Percentiles rank a stretch among this genome's conserved stretches.
phyloP scores from a whole-genome alignment of 2,888 invertebrate species.

The Macaria notata region DNA sequence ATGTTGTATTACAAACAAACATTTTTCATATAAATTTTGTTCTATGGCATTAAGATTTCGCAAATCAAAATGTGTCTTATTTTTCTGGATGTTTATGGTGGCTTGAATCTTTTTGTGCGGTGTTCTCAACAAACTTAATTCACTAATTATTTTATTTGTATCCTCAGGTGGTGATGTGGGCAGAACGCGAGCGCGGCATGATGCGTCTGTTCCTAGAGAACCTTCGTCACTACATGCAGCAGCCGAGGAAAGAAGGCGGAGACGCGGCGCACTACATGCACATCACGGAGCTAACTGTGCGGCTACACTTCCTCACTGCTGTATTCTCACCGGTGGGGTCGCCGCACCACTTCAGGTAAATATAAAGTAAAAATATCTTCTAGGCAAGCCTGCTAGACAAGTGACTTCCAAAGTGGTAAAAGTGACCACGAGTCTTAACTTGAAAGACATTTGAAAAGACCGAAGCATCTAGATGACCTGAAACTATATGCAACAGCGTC shows the following conservation, averaged over 20 bases:
- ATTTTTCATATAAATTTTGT: no score
- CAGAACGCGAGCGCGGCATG: conserved; percentile 95
- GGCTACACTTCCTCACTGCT: conserved; percentile 95
- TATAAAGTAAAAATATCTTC: conserved; percentile 8
- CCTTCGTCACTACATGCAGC: conserved; percentile 85
- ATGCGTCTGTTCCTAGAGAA: conserved; percentile 96
- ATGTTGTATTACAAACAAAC: no score
- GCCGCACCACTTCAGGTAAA: conserved; percentile 91
- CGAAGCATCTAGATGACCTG: no score
- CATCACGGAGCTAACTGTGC: conserved; percentile 94
- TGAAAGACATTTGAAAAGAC: no score
- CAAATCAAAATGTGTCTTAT: no score
- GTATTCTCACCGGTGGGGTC: conserved; percentile 95
- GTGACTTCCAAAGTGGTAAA: background rate
- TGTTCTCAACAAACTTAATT: no score
- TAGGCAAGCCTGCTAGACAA: no score
- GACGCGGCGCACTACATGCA: conserved; percentile 81
- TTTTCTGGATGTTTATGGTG: no score
- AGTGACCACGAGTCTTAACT: no score
- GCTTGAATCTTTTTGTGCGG: no score
- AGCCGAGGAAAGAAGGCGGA: conserved; percentile 39
- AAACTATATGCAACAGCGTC: no score
- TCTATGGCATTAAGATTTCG: no score
- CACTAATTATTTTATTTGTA: background rate
- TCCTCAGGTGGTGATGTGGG: conserved; percentile 91